Conservation (phyloP, 2,113 vertebrate species). For the Plecotus auritus region DNA sequence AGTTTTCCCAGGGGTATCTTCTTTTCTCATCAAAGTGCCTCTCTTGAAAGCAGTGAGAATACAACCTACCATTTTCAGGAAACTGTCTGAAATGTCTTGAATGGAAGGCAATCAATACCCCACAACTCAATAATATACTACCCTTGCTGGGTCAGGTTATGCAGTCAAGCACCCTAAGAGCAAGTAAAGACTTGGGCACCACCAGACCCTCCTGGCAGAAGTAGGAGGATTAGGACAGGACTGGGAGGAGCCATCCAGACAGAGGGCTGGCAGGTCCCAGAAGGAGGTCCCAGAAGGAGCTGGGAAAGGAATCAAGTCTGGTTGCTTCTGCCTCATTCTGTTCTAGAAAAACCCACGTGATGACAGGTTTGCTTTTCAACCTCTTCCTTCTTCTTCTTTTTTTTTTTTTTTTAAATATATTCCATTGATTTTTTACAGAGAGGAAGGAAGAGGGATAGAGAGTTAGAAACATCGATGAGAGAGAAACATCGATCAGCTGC, state of each 20-base stretch:
- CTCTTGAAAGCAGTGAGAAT: neutral
- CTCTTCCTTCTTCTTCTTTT: neutral
- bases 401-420: too few species aligned
- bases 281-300: rapidly evolving
- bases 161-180: rapidly evolving
- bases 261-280: neutral
- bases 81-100: neutral
- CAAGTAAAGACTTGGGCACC: rapidly evolving
- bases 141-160: too few species aligned
- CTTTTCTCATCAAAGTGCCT: neutral
- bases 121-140: neutral
- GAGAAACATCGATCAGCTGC: too few species aligned
- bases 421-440: too few species aligned
- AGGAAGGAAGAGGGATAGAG: too few species aligned
- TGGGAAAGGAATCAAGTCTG: neutral
- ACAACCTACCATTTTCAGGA: neutral
- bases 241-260: neutral
- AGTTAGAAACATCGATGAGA: too few species aligned
- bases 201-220: neutral
- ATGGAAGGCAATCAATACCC: neutral
- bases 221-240: neutral
- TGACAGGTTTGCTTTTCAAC: neutral
- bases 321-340: neutral
- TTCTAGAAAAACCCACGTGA: neutral
- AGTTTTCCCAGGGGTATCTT: neutral